These are phyloP conservation scores for Melanerpes formicivorus DNA, from an alignment of 2,113 vertebrate species.

Conservation along the genomic window DNA sequence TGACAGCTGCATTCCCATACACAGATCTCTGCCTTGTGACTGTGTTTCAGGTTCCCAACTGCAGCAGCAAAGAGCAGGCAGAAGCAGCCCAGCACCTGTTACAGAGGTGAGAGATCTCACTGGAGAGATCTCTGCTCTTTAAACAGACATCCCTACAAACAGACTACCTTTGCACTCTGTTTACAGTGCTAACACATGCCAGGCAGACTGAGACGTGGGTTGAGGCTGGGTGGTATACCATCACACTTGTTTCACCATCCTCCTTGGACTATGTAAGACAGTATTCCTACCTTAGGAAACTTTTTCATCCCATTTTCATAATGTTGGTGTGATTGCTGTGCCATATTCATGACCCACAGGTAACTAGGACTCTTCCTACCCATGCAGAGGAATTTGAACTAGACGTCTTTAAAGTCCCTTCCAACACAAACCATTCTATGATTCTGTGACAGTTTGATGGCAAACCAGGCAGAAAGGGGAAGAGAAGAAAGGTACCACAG, in stretches of 20 bases:
- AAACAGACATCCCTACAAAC: too few species aligned
- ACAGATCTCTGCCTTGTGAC: background rate
- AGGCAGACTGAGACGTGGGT: background rate
- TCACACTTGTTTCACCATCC: background rate
- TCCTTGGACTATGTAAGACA: background rate
- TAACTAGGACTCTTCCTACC: background rate
- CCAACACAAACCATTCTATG: background rate
- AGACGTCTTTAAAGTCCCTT: background rate
- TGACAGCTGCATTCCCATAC: background rate
- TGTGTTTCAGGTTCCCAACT: background rate
- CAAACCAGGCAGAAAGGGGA: background rate
- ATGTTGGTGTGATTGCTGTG: background rate
- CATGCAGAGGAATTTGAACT: background rate
- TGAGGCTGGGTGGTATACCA: background rate
- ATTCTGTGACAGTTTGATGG: background rate
- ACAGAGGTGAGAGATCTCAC: background rate
- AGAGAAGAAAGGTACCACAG: background rate
- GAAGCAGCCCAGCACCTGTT: background rate
- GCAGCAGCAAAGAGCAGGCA: background rate
- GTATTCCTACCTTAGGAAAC: background rate
- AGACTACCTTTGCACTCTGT: rapidly evolving
- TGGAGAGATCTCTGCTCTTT: background rate
- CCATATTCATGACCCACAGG: background rate
- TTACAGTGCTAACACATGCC: background rate
- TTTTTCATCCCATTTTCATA: background rate